phyloP scores from a whole-genome alignment of 2,797 vertebrate species.

The Sebastiscus albofasciatus region DNA sequence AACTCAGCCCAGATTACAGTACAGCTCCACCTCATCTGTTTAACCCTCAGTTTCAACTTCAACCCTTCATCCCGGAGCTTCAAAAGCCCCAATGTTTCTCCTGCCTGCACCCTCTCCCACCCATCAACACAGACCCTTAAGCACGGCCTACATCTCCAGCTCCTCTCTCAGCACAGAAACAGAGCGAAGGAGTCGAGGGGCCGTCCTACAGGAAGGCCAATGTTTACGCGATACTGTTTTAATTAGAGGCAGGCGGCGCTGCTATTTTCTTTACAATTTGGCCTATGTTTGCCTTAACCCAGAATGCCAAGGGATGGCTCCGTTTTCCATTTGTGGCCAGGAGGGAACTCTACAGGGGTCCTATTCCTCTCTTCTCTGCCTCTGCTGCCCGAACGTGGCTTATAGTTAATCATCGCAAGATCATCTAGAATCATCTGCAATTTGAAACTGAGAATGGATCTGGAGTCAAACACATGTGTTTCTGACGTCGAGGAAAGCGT shows the following conservation, averaged over 20 bases:
- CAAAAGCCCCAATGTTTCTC: slow-evolving; percentile 43
- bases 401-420: slow-evolving; percentile 38
- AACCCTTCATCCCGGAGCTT: slow-evolving; percentile 45
- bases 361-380: slow-evolving; percentile 17
- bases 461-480: background rate
- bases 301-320: slow-evolving; percentile 68
- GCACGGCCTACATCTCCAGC: slow-evolving; percentile 38
- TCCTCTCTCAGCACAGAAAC: slow-evolving; percentile 28
- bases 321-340: slow-evolving; percentile 55
- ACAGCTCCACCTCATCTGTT: slow-evolving; percentile 43
- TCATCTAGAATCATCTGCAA: slow-evolving; percentile 38
- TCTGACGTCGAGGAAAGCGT: background rate
- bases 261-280: slow-evolving; percentile 82
- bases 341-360: slow-evolving; percentile 42
- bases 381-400: slow-evolving; percentile 21
- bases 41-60: slow-evolving; percentile 50
- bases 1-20: slow-evolving; percentile 28
- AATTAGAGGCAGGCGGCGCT: slow-evolving; percentile 80
- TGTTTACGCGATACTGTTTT: slow-evolving; percentile 83
- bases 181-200: slow-evolving; percentile 42
- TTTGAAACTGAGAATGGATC: slow-evolving; percentile 30
- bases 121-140: slow-evolving; percentile 29
- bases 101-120: slow-evolving; percentile 30
- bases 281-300: slow-evolving; percentile 70
- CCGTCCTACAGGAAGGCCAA: slow-evolving; percentile 76